Percentiles rank a stretch among this genome's conserved stretches.
phyloP scores from a whole-genome alignment of 2,888 invertebrate species.

The Trilocha varians region DNA sequence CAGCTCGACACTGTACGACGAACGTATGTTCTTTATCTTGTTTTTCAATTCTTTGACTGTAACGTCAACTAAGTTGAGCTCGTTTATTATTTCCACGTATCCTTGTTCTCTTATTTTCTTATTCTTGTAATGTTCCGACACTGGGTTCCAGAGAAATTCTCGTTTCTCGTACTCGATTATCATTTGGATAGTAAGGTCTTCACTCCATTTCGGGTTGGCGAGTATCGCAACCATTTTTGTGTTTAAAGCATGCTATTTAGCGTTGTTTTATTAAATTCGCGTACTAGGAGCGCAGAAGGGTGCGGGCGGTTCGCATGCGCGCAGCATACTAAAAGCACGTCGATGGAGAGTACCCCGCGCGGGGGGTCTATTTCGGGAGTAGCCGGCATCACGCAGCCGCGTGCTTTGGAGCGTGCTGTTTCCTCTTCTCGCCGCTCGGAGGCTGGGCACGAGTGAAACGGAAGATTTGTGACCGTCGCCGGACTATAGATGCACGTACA shows the following conservation, averaged over 20 bases:
- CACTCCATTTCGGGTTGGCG: conserved; percentile 70
- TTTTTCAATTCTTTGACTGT: conserved; percentile 69
- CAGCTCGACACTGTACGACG: conserved; percentile 68
- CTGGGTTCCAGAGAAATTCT: conserved; percentile 67
- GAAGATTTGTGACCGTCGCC: conserved; percentile 64
- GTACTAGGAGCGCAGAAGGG: conserved; percentile 63
- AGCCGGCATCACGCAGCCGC: conserved; percentile 70
- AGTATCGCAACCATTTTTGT: conserved; percentile 61
- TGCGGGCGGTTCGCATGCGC: conserved; percentile 74
- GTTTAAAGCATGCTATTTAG: conserved; percentile 46
- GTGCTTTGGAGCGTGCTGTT: conserved; percentile 72
- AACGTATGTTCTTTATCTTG: conserved; percentile 69
- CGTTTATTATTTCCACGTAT: conserved; percentile 64
- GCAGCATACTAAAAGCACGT: conserved; percentile 75
- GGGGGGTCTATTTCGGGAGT: conserved; percentile 72
- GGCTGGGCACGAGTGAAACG: conserved; percentile 70
- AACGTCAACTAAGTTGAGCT: conserved; percentile 59
- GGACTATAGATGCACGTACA: conserved; percentile 28
- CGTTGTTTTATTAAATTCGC: conserved; percentile 36
- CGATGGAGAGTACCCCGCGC: conserved; percentile 61
- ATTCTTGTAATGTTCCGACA: conserved; percentile 67
- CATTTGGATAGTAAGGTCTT: conserved; percentile 67
- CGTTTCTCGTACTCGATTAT: conserved; percentile 68
- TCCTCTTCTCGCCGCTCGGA: conserved; percentile 62
- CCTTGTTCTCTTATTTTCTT: conserved; percentile 68